Evolutionary conservation across 2,113 vertebrate genomes (phyloP), one percentile per base, ranked within the genome.

Genomic region (Carassius carassius): DNA sequence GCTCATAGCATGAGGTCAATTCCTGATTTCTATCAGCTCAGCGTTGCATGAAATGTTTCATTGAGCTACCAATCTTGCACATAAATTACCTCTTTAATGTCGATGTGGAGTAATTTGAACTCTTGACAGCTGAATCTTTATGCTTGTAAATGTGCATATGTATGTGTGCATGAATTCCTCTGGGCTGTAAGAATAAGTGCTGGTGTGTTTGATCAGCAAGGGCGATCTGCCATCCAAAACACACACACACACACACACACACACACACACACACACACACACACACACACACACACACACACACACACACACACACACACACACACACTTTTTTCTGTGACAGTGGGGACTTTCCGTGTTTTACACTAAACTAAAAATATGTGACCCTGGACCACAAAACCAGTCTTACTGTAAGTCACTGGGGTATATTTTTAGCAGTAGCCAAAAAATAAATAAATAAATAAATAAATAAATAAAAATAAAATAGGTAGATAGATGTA

Each of bases 201-300:
- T 23, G 14, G 35, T 62, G 35, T 62, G 78, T 82, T 82, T 85
- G 56, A 85, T 74, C 35, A n/a, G 70, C 83, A 25, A 29, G 29
- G 29, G 29, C 29, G 29, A 78, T 56, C 25, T 23, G 25, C 47
- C 37, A 23, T 35, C 9, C 76, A 78, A 29, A 60, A 79, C 10
- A 14, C 21, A 44, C 77, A 63, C 56, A 47, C 35, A 72, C 41
- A 51, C 49, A 51, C 47, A 47, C 47, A 14, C 21, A 29, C 29
- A 29, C 29, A 29, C 29, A 29, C 29, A 29, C 29, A 1, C 29
- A 29, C 29, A 29, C 29, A 1, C 29, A 29, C 29, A 29, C 29
- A 2, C 29, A 29, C 29, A 2, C 29, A 29, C 29, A 2, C 29
- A 29, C 29, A 1, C 29, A 29, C 1, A 1, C 29, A 29, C 29